phyloP scores from a whole-genome alignment of 1,140 invertebrate genomes.

The Ips nitidus region DNA sequence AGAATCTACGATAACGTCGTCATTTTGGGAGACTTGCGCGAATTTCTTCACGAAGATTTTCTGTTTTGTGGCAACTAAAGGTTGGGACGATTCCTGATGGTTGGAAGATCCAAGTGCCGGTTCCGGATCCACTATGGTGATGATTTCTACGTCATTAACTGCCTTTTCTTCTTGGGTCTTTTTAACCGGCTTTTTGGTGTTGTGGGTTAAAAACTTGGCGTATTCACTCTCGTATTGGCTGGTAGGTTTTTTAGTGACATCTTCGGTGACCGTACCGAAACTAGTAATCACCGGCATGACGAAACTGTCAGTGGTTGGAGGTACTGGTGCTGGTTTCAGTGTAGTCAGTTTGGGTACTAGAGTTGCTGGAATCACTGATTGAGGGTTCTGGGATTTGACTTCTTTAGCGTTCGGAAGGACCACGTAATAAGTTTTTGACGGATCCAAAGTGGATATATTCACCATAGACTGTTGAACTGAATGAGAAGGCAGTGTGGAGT shows the following conservation, averaged over 20 bases:
- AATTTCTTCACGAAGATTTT: constrained; percentile 5
- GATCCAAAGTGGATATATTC: not conserved
- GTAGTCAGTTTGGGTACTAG: not conserved
- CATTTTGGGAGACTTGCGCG: not conserved
- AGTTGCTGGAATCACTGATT: not conserved
- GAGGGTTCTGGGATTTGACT: not conserved
- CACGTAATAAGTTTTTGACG: not conserved
- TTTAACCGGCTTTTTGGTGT: not conserved
- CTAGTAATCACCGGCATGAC: not conserved
- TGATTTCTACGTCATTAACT: not conserved
- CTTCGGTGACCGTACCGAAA: not conserved
- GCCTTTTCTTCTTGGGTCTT: not conserved
- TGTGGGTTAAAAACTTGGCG: not conserved
- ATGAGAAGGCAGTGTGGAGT: not conserved
- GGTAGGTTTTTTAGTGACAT: not conserved
- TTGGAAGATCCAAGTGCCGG: not conserved
- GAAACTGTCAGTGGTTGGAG: not conserved
- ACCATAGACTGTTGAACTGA: not conserved
- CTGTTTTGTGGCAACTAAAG: not conserved
- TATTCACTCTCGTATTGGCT: not conserved
- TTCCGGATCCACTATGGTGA: not conserved
- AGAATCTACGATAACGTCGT: not conserved
- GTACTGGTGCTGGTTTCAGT: no score
- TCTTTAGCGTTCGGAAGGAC: not conserved
- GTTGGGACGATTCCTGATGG: not conserved